Evolutionary conservation across 1,140 invertebrate genomes (phyloP), one percentile per base, ranked within the genome.

Genomic region (Armadillidium nasatum): DNA sequence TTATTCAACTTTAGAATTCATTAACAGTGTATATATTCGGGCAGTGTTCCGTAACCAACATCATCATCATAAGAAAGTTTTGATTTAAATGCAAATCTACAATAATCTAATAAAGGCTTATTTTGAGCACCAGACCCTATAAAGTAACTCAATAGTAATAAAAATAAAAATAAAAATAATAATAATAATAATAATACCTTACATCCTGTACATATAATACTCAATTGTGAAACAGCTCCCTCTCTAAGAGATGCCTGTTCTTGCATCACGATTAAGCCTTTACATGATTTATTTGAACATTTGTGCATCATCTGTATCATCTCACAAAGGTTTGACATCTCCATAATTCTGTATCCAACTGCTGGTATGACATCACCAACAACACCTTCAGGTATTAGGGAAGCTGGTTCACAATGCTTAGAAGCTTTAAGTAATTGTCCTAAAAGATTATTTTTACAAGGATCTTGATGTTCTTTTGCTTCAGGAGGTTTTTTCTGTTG

Each of bases 341-440:
- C 79, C 74, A 80, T 73, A 43, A 80, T 80, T 23, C 79, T 78
- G 45, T 80, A 80, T 10, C 79, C 79, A 15, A 80, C 79, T 15
- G 79, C 79, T n/a, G 79, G 79, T 45, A 80, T 80, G 6, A 80
- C 79, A 75, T 80, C 79, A 67, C 78, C 77, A 33, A 80, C 79
- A 19, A 80, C 79, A 44, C 79, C 79, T 19, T 76, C 79, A 22
- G 79, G 79, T n/a, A 80, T 80, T 10, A 80, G 75, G 3, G 75
- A 74, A 33, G 79, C 79, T 23, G 79, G 79, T 46, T 80, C 79
- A 72, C 79, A 80, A 43, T 80, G 79, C 44, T 80, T 76, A 7
- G 79, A 80, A n/a, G 79, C 79, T 60, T 80, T 80, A n/a, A 80
- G 69, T 10, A 80, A 68, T 68, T 80, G 79, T 7, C 79, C 79